Percentiles rank a stretch among this genome's conserved stretches.
Conservation (phyloP, 2,888 invertebrate species). For the Matsumyia berberina region DNA sequence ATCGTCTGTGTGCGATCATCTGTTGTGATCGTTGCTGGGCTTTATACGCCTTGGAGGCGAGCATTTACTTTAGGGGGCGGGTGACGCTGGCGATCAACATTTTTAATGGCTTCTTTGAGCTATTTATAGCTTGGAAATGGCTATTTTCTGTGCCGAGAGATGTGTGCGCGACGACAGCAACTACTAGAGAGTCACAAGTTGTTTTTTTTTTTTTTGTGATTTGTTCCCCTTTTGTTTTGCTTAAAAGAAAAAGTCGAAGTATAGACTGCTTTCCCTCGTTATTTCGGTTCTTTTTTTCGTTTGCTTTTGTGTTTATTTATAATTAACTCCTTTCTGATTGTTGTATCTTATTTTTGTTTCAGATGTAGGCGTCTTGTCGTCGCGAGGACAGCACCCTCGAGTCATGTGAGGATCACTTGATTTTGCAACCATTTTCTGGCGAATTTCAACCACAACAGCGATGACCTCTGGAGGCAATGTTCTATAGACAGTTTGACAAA, state of each 20-base stretch:
- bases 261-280: conserved; percentile 6
- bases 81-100: conserved; percentile 59
- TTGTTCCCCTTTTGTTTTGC: conserved; percentile 45
- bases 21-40: conserved; percentile 21
- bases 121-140: conserved; percentile 61
- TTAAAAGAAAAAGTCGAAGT: conserved; percentile 27
- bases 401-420: conserved; percentile 38
- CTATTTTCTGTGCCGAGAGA: conserved; percentile 61
- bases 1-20: conserved; percentile 34
- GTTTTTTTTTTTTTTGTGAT: too few relatives aligned
- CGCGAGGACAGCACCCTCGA: conserved; percentile 1
- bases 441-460: conserved; percentile 3
- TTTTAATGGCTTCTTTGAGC: conserved; percentile 64
- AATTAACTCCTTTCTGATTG: conserved; percentile 39
- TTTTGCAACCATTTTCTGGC: not conserved
- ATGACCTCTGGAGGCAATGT: not conserved
- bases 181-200: conserved; percentile 51
- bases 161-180: conserved; percentile 54
- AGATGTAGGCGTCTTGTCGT: conserved; percentile 36
- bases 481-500: not conserved
- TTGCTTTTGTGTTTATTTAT: conserved; percentile 36
- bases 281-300: not conserved
- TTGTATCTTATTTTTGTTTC: conserved; percentile 4
- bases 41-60: not conserved
- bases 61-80: conserved; percentile 36